A percentile compares a stretch with the other conserved stretches of the same genome.
Conservation (phyloP, 2,113 vertebrate species). For the Alligator mississippiensis region DNA sequence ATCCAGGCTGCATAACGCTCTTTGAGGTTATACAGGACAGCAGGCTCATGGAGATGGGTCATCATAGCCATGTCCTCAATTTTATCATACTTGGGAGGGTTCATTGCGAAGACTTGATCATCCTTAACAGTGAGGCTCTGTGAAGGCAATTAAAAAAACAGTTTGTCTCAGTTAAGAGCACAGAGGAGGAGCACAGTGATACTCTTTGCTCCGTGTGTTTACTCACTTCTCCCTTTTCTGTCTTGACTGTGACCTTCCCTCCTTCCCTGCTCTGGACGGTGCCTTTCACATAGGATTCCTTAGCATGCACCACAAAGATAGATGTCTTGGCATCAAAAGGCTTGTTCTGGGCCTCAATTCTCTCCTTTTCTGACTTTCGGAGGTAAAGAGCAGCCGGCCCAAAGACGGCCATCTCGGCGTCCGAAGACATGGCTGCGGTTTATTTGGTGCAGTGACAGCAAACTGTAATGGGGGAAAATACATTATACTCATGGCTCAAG, state of each 20-base stretch:
- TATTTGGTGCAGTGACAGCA: conserved; percentile 28
- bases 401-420: conserved; percentile 80
- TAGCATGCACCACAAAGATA: conserved; percentile 79
- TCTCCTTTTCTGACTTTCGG: conserved; percentile 83
- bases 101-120: conserved; percentile 81
- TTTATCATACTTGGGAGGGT: conserved; percentile 89
- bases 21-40: conserved; percentile 80
- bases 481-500: background rate
- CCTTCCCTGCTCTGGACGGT: conserved; percentile 23
- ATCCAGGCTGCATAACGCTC: conserved; percentile 88
- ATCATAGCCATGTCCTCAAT: conserved; percentile 94
- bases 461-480: conserved; percentile 17
- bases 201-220: accelerated
- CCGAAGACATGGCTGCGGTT: conserved; percentile 79
- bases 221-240: conserved; percentile 82
- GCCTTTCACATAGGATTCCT: conserved; percentile 84
- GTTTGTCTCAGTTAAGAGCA: background rate
- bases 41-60: conserved; percentile 88
- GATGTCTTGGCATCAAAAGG: conserved; percentile 89
- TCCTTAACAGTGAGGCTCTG: conserved; percentile 85
- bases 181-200: background rate
- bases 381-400: conserved; percentile 80
- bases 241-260: no score
- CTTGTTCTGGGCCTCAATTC: conserved; percentile 79
- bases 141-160: background rate